These are phyloP conservation scores for Hippopotamus amphibius DNA, from an alignment of 2,113 vertebrate species.

Conservation along the genomic window DNA sequence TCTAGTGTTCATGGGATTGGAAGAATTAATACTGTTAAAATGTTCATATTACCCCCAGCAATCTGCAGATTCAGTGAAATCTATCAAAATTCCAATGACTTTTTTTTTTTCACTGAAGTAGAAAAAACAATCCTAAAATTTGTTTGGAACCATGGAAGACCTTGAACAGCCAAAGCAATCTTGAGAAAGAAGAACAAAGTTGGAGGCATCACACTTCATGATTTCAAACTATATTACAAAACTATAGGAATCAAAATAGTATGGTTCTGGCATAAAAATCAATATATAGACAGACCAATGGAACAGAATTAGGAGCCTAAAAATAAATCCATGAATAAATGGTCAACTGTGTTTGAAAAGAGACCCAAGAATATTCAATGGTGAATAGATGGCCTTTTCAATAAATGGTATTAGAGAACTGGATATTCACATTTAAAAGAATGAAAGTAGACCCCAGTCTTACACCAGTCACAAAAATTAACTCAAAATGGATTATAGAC, in stretches of 20 bases:
- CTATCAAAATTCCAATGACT: not conserved
- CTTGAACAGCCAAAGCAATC: not conserved
- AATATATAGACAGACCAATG: not conserved
- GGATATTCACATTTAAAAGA: not conserved
- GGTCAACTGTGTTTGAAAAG: not conserved
- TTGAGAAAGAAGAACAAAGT: not conserved
- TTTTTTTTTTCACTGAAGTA: not conserved
- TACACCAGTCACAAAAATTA: not conserved
- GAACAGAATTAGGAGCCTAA: not conserved
- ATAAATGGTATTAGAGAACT: not conserved
- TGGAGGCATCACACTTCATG: not conserved
- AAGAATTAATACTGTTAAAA: not conserved
- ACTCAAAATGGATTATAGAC: not conserved
- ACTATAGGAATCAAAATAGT: not conserved
- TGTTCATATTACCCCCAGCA: not conserved
- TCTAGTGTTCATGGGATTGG: not conserved
- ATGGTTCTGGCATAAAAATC: not conserved
- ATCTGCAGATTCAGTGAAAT: not conserved
- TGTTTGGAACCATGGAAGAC: not conserved
- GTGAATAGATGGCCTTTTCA: not conserved
- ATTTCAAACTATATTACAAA: not conserved
- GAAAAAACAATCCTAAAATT: not conserved
- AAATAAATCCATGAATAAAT: not conserved
- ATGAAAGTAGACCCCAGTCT: not conserved
- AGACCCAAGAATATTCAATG: not conserved